phyloP scores from a whole-genome alignment of 2,888 invertebrate genomes.

The Pseudococcus jackbeardsleyi region DNA sequence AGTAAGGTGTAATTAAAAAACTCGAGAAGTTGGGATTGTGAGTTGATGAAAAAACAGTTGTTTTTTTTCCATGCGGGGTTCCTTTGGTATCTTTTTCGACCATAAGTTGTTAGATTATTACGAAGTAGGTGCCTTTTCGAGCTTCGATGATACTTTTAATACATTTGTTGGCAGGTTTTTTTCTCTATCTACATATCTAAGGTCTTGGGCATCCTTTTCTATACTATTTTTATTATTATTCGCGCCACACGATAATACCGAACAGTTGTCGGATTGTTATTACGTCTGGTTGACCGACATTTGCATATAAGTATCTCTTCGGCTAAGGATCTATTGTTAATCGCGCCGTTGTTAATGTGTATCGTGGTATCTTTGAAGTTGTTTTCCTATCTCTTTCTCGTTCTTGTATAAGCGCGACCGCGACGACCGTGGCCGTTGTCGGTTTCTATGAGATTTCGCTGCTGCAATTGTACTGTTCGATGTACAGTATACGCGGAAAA shows the following conservation, averaged over 20 bases:
- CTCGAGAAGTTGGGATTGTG: too few relatives aligned
- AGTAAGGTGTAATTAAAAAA: too few relatives aligned
- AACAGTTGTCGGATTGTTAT: conserved; percentile 59
- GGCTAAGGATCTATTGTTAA: conserved; percentile 59
- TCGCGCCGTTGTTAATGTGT: conserved; percentile 59
- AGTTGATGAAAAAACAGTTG: too few relatives aligned
- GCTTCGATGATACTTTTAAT: conserved; percentile 38
- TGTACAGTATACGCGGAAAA: neutral
- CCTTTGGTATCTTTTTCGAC: too few relatives aligned
- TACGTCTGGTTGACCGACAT: conserved; percentile 62
- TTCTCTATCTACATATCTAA: neutral
- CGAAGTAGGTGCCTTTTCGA: neutral
- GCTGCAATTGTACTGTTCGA: conserved; percentile 35
- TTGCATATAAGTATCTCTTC: conserved; percentile 62
- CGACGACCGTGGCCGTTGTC: neutral
- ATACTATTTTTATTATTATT: conserved; percentile 49
- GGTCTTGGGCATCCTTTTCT: neutral
- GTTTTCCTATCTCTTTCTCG: conserved; percentile 27
- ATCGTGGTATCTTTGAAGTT: conserved; percentile 61
- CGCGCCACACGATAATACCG: conserved; percentile 53
- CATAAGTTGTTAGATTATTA: too few relatives aligned
- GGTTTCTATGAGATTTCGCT: conserved; percentile 45
- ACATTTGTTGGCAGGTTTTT: neutral
- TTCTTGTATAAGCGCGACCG: neutral
- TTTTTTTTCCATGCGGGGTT: too few relatives aligned